Base-by-base conservation (phyloP, 2,797 vertebrate genomes). In the Meriones psammophilus region DNA sequence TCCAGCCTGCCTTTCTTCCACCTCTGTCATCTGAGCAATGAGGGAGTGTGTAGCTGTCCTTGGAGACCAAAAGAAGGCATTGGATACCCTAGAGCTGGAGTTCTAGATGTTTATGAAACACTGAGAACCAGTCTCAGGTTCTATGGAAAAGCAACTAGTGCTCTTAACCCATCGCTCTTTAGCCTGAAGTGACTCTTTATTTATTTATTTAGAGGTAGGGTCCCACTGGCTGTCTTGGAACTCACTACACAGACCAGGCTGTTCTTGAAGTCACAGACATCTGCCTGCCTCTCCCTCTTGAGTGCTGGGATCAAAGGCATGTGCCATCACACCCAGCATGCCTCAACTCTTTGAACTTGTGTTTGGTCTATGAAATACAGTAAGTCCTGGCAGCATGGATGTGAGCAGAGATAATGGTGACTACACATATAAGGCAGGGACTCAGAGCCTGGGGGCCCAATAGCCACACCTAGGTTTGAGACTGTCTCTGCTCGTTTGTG, bases 271-370 rank as follows among this genome's bases (percentile, higher is more conserved):
- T 69, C 36, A 30, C n/a, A 28, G n/a, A 73, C 7, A 42, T 89
- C n/a, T 15, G 42, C 33, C 36, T 28, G 42, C 30, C 74, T 78
- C 74, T 56, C 30, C 62, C 14, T 50, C 88, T 12, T 5, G 74
- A 68, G 14, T 89, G 17, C 60, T 69, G n/a, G 62, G 17, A 56
- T 8, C 79, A 39, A 28, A 79, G 46, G 24, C 50, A 4, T 7
- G 9, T 22, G 10, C 76, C 15, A 68, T 33, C n/a, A 68, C 33
- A 12, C 46, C 9, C 50, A 68, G 7, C 76, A 20, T 12, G 68
- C 26, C 54, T 89, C 39, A 89, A 69, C 56, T 73, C 62, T 96
- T 71, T 62, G 39, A 92, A 79, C 9, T 80, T 79, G 62, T 18
- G 64, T 79, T 95, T 91, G 84, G 8, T 42, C 64, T 68, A 66